These are phyloP conservation scores for Procapra przewalskii DNA, from an alignment of 2,113 vertebrate genomes.

Conservation along the genomic window DNA sequence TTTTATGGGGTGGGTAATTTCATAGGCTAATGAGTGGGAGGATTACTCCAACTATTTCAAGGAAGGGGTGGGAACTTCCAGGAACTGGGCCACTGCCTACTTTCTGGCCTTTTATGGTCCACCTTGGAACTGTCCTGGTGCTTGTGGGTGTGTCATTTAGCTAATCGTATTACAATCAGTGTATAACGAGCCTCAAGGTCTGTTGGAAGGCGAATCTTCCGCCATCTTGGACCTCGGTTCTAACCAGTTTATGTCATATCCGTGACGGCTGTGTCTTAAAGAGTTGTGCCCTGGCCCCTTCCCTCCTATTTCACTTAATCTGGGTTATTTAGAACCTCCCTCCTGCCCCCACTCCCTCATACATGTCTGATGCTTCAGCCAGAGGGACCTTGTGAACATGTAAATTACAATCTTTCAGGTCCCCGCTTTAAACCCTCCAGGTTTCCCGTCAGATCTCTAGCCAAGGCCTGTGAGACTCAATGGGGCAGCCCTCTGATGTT, in stretches of 20 bases:
- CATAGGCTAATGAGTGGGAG: neutral
- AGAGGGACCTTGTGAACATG: neutral
- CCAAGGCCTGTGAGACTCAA: neutral
- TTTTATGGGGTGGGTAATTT: neutral
- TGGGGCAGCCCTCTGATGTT: fast-evolving
- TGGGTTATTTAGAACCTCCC: neutral
- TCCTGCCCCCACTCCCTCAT: neutral
- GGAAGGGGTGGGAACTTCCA: neutral
- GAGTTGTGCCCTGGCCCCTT: neutral
- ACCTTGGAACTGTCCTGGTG: neutral
- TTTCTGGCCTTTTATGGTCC: neutral
- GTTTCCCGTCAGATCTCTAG: neutral
- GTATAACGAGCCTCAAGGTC: neutral
- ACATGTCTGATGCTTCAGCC: neutral
- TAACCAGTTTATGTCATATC: neutral
- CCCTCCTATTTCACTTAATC: neutral
- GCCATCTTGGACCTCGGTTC: neutral
- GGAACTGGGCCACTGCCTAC: neutral
- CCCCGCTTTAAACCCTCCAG: neutral
- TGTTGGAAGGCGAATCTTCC: neutral
- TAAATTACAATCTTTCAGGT: neutral
- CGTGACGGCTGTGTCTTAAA: neutral
- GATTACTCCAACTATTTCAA: neutral
- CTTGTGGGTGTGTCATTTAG: neutral
- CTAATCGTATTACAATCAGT: neutral